Conservation (phyloP, 2,888 invertebrate species). For the Chaitophorus viminalis region DNA sequence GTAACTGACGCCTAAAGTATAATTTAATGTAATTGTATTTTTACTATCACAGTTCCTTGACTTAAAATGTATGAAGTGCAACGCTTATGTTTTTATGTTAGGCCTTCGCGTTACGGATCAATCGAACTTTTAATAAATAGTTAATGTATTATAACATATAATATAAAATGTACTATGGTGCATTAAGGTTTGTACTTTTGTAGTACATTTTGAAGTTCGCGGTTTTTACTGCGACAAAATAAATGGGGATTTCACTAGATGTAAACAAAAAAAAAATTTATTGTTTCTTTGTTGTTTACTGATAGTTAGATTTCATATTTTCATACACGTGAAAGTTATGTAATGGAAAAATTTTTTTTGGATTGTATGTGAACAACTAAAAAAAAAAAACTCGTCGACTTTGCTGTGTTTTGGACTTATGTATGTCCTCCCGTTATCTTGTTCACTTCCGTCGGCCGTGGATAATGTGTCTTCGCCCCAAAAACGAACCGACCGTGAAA, state of each 20-base stretch:
- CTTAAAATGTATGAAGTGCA: not conserved
- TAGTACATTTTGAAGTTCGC: conserved; percentile 31
- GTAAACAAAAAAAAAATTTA: conserved; percentile 32
- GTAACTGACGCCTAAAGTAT: not conserved
- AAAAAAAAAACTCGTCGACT: conserved; percentile 13
- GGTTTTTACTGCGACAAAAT: conserved; percentile 9
- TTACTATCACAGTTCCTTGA: not conserved
- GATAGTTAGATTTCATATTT: conserved; percentile 21
- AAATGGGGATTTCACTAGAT: conserved; percentile 30
- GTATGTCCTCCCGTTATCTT: conserved; percentile 30
- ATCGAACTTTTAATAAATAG: no score
- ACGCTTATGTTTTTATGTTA: not conserved
- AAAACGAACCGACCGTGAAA: conserved; percentile 53
- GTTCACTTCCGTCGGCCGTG: conserved; percentile 29
- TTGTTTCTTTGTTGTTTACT: conserved; percentile 30
- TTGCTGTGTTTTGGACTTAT: conserved; percentile 36
- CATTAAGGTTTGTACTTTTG: conserved; percentile 21
- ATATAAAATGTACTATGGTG: conserved; percentile 28
- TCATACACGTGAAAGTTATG: not conserved
- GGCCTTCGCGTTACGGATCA: no score
- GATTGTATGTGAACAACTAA: not conserved
- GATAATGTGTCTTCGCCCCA: conserved; percentile 30
- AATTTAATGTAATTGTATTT: not conserved
- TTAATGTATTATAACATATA: no score
- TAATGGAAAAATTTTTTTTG: not conserved